phyloP scores from a whole-genome alignment of 2,797 vertebrate species.

The Eulemur albifrons region DNA sequence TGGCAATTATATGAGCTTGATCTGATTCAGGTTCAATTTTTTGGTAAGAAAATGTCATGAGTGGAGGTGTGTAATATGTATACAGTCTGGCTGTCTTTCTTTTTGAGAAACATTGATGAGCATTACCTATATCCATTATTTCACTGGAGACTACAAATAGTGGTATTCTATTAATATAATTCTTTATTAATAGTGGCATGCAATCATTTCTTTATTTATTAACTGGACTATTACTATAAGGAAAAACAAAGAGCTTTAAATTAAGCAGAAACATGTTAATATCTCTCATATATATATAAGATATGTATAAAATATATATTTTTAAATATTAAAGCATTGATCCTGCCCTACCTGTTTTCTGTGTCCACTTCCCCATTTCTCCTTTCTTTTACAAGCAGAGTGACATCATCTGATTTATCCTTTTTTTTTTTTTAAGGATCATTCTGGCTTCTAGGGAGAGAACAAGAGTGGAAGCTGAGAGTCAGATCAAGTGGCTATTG shows the following conservation, averaged over 20 bases:
- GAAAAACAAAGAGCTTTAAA: constrained; percentile 19
- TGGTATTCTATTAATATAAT: not conserved
- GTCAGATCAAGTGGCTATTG: not conserved
- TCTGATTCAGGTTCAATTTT: not conserved
- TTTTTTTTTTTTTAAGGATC: not conserved
- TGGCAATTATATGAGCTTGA: not conserved
- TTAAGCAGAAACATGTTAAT: not conserved
- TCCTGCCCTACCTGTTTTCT: not conserved
- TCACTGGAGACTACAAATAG: not conserved
- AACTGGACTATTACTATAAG: not conserved
- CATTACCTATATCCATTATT: not conserved
- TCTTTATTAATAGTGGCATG: not conserved
- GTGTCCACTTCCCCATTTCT: not conserved
- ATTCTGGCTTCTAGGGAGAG: not conserved
- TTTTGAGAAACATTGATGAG: not conserved
- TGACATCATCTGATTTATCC: not conserved
- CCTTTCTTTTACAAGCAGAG: not conserved
- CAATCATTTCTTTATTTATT: not conserved
- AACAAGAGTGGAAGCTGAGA: not conserved
- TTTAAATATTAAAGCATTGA: not conserved
- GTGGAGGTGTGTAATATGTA: not conserved
- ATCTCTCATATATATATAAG: not conserved
- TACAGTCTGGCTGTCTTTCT: not conserved
- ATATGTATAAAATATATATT: not conserved
- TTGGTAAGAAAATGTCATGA: not conserved